phyloP scores from a whole-genome alignment of 1,140 invertebrate genomes.

The Pinna nobilis region DNA sequence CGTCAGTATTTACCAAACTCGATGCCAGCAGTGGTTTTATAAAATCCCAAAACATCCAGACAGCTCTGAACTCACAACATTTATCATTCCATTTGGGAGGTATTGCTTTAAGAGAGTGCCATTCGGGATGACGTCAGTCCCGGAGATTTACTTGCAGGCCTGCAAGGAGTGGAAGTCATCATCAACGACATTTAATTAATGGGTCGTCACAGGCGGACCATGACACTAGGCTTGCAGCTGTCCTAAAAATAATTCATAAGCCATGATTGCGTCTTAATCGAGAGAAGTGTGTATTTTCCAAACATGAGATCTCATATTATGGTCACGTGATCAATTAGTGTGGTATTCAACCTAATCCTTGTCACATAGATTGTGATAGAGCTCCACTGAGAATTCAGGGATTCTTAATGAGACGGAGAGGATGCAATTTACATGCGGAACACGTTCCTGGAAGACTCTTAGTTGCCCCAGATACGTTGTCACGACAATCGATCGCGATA shows the following conservation, averaged over 20 bases:
- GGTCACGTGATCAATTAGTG: slow-evolving; percentile 32
- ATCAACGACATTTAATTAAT: slow-evolving; percentile 61
- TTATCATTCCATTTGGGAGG: slow-evolving; percentile 73
- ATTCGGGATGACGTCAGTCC: slow-evolving; percentile 68
- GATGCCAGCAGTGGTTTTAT: slow-evolving; percentile 27
- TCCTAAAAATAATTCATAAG: slow-evolving; percentile 51
- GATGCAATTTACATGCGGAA: slow-evolving; percentile 27
- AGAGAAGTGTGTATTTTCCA: slow-evolving; percentile 68
- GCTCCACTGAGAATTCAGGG: slow-evolving; percentile 38
- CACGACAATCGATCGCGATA: slow-evolving; percentile 57
- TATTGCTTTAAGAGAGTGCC: slow-evolving; percentile 70
- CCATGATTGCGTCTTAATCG: slow-evolving; percentile 62
- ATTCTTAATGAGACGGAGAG: slow-evolving; percentile 34
- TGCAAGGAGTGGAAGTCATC: slow-evolving; percentile 22
- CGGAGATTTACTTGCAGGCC: slow-evolving; percentile 40
- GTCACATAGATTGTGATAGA: slow-evolving; percentile 23
- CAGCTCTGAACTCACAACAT: slow-evolving; percentile 42
- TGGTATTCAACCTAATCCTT: background rate
- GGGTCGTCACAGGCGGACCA: slow-evolving; percentile 48
- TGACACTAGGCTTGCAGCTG: slow-evolving; percentile 45
- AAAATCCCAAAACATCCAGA: slow-evolving; percentile 14
- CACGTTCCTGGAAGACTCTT: slow-evolving; percentile 46
- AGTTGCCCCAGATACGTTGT: slow-evolving; percentile 29
- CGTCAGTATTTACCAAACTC: slow-evolving; percentile 26
- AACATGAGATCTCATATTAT: slow-evolving; percentile 27